Evolutionary conservation across 1,140 invertebrate genomes (phyloP).

Genomic region (Drosophila equinoxialis): DNA sequence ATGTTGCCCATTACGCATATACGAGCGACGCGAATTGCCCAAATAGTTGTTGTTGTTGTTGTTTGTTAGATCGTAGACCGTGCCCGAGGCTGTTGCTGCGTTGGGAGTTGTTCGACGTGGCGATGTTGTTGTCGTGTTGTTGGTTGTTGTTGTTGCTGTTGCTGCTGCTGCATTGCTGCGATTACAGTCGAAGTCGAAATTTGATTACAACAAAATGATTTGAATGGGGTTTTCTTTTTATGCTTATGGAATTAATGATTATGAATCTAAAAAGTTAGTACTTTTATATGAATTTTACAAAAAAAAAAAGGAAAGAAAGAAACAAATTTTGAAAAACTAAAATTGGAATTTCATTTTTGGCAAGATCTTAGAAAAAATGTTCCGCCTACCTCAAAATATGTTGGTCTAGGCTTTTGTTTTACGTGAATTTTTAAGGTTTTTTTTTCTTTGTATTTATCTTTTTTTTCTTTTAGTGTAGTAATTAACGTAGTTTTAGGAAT

Average conservation of each 20-base stretch:
- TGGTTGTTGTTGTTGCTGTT: conserved; percentile 31
- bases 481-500: conserved; percentile 68
- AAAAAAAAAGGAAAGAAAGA: conserved; percentile 17
- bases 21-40: conserved; percentile 52
- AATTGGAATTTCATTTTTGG: conserved; percentile 32
- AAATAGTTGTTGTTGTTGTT: conserved; percentile 51
- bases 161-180: conserved; percentile 40
- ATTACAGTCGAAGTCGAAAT: conserved; percentile 43
- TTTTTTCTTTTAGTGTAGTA: conserved; percentile 24
- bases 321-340: conserved; percentile 33
- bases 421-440: conserved; percentile 3
- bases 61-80: conserved; percentile 55
- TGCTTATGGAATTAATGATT: conserved; percentile 22
- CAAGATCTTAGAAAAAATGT: conserved; percentile 29
- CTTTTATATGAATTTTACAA: background rate
- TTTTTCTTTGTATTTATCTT: background rate
- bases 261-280: conserved; percentile 2
- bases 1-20: conserved; percentile 55
- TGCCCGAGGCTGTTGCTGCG: conserved; percentile 11
- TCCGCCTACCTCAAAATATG: conserved; percentile 61
- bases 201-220: conserved; percentile 69
- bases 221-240: conserved; percentile 3
- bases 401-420: conserved; percentile 47
- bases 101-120: conserved; percentile 34
- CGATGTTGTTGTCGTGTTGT: conserved; percentile 30